Conservation (phyloP, 2,888 invertebrate genomes). For the Omphaloscelis lunosa region DNA sequence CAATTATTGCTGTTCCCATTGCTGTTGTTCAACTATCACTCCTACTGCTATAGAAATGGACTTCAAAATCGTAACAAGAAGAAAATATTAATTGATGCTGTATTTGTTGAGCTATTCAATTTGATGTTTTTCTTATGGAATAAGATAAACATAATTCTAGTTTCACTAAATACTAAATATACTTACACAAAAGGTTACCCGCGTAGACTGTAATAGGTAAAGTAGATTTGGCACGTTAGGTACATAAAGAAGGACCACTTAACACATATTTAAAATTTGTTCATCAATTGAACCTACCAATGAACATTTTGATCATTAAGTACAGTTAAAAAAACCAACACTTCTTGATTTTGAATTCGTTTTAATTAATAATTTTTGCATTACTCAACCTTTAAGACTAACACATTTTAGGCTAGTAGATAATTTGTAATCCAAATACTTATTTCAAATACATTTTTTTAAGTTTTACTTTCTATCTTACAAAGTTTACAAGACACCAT, state of each 20-base stretch:
- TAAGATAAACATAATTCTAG: slow-evolving; percentile 14
- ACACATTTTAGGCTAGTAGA: background rate
- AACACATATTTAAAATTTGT: background rate
- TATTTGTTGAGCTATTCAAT: slow-evolving; percentile 21
- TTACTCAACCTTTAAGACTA: background rate
- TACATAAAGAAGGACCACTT: background rate
- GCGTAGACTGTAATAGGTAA: background rate
- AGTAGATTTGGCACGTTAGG: background rate
- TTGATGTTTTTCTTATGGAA: slow-evolving; percentile 18
- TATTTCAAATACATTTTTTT: background rate
- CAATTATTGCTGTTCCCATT: slow-evolving; percentile 34
- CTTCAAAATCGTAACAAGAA: slow-evolving; percentile 16
- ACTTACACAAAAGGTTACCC: background rate
- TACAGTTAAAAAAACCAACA: background rate
- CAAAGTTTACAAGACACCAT: background rate
- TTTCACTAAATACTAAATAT: background rate
- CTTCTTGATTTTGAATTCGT: no score
- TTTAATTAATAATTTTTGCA: background rate
- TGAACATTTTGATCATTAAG: background rate
- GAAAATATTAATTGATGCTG: slow-evolving; percentile 6
- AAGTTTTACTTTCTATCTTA: background rate
- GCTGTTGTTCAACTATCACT: slow-evolving; percentile 20
- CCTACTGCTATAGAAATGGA: slow-evolving; percentile 2
- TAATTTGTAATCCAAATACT: background rate
- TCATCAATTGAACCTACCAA: background rate